phyloP scores from a whole-genome alignment of 2,797 vertebrate genomes.

The Rachycentron canadum region DNA sequence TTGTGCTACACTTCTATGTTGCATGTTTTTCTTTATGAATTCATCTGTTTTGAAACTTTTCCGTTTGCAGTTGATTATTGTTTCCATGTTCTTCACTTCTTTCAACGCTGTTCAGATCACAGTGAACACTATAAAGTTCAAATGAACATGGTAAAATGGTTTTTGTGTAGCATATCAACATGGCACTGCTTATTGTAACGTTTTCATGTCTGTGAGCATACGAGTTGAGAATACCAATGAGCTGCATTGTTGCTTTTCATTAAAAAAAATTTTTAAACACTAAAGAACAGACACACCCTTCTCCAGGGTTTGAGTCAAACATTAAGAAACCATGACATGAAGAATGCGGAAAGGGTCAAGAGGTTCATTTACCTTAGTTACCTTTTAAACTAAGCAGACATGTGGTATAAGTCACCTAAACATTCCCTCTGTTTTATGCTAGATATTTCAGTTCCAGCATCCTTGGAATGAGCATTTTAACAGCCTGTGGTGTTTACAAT shows the following conservation, averaged over 20 bases:
- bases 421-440: background rate
- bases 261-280: too few species aligned
- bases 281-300: conserved; percentile 1
- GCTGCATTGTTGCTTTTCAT: background rate
- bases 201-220: background rate
- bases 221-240: background rate
- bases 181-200: background rate
- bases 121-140: background rate
- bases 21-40: background rate
- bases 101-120: background rate
- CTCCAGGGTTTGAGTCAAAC: background rate
- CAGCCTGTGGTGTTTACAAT: conserved; percentile 12
- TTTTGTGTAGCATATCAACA: background rate
- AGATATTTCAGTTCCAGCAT: background rate
- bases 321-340: background rate
- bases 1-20: background rate
- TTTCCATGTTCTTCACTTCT: conserved; percentile 2
- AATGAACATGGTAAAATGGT: background rate
- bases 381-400: background rate
- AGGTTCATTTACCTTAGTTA: background rate
- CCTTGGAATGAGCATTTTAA: background rate
- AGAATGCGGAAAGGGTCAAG: conserved; percentile 1
- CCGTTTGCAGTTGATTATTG: background rate
- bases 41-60: background rate
- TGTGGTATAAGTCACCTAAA: background rate